phyloP scores from a whole-genome alignment of 2,888 invertebrate species.

The Mystacides longicornis region DNA sequence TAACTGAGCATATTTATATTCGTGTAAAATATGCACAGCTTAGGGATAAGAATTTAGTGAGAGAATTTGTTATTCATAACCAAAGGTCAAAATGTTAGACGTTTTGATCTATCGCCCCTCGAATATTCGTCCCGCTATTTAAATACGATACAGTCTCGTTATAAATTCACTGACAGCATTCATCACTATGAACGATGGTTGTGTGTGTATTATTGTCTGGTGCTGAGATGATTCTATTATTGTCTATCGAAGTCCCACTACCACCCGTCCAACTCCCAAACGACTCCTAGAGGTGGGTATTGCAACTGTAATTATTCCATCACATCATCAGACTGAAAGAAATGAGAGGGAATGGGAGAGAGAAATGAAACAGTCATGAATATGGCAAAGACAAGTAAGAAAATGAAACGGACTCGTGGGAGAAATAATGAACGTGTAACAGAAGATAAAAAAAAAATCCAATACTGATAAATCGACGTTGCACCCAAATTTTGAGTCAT shows the following conservation, averaged over 20 bases:
- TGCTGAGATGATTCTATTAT: no score
- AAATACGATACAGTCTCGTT: no score
- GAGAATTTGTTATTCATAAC: neutral
- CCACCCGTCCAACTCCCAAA: no score
- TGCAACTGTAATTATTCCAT: neutral
- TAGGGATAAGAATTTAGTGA: neutral
- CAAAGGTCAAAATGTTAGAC: neutral
- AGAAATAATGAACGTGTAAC: constrained; percentile 25
- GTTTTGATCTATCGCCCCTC: neutral
- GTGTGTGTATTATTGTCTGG: no score
- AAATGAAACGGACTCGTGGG: constrained; percentile 23
- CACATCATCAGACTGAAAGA: neutral
- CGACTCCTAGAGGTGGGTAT: neutral
- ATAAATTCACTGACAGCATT: no score
- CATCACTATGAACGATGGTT: no score
- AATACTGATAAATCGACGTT: constrained; percentile 25
- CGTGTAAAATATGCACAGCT: constrained; percentile 4
- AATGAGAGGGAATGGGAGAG: neutral
- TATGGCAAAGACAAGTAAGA: constrained; percentile 14
- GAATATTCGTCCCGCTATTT: no score
- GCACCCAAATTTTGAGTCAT: no score
- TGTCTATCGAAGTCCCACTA: no score
- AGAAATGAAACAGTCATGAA: neutral
- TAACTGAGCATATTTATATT: constrained; percentile 14
- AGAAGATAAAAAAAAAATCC: constrained; percentile 23